Evolutionary conservation across 2,797 vertebrate species (phyloP), one percentile per base, ranked within the genome.

Genomic region (Crax fasciolata): DNA sequence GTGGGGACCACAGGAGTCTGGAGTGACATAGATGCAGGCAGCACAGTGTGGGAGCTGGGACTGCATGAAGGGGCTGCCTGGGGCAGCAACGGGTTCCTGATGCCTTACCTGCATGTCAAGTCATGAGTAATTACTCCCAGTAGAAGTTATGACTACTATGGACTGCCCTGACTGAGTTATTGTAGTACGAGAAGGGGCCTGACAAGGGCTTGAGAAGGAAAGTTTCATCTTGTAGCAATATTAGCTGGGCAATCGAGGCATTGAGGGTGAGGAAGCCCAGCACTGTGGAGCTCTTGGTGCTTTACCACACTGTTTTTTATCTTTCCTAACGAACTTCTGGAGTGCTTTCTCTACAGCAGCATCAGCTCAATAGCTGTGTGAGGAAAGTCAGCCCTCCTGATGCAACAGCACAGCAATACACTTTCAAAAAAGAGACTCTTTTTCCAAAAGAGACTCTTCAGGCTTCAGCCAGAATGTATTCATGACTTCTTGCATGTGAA

Each of bases 311-410:
- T 83, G 19, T 94, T 49, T 75, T 93, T 75, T 15, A 54, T 93
- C 74, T 89, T 95, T 95, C 90, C 93, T 91, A 96, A 73, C 96
- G 96, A 95, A 92, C 73, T 92, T 96, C 89, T 96, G 89, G 90
- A 97, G 76, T 83, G 81, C 83, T 95, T 93, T 96, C 76, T 32
- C 88, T 96, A 79, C 58, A 78, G 70, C 30, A 65, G 93, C 85
- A 82, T 81, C 93, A 81, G 71, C 63, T 96, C 94, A 59, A 65
- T 78, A 84, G 73, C 80, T 91, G 73, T 75, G 79, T 83, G 93
- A 11, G 84, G 79, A 48, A 93, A 87, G 84, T 84, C 93, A 93
- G 93, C 85, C 89, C 84, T 86, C 61, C 83, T 93, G 92, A 81
- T 65, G 58, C 63, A 94, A 82, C 59, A 73, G 90, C 94, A 85